Conservation (phyloP, 1,140 invertebrate species). For the Caerostris extrusa region DNA sequence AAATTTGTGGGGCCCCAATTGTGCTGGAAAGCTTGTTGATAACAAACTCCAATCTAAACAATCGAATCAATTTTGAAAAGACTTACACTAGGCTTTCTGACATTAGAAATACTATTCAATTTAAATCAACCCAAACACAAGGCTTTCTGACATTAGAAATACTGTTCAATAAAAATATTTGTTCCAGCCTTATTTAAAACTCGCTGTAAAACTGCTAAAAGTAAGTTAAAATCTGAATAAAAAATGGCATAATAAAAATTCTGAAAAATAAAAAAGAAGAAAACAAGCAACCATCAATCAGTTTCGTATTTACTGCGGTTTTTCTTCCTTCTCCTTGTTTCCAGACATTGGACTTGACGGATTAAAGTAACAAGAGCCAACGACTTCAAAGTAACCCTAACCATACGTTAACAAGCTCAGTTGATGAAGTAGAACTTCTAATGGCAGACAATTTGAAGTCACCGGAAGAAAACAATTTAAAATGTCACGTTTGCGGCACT, state of each 20-base stretch:
- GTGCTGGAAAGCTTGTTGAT: too few species aligned
- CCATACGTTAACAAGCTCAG: constrained; percentile 18
- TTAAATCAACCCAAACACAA: too few species aligned
- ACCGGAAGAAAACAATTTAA: constrained; percentile 17
- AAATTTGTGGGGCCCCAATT: too few species aligned
- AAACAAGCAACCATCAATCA: constrained; percentile 41
- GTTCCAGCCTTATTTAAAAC: too few species aligned
- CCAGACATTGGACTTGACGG: constrained; percentile 21
- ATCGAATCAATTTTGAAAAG: too few species aligned
- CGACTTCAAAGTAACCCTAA: neutral
- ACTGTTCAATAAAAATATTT: too few species aligned
- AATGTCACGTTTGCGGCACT: neutral
- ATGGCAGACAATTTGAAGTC: constrained; percentile 29
- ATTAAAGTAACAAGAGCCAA: neutral
- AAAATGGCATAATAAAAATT: constrained; percentile 14
- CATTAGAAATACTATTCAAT: too few species aligned
- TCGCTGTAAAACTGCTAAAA: too few species aligned
- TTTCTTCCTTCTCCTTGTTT: neutral
- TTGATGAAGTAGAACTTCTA: constrained; percentile 29
- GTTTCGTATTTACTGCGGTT: constrained; percentile 29
- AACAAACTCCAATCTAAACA: too few species aligned
- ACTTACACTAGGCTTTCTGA: too few species aligned
- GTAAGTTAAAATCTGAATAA: neutral
- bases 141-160: too few species aligned
- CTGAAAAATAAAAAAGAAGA: neutral